Base-by-base conservation (phyloP, 2,888 invertebrate species). In the Drosophila austrosaltans region DNA sequence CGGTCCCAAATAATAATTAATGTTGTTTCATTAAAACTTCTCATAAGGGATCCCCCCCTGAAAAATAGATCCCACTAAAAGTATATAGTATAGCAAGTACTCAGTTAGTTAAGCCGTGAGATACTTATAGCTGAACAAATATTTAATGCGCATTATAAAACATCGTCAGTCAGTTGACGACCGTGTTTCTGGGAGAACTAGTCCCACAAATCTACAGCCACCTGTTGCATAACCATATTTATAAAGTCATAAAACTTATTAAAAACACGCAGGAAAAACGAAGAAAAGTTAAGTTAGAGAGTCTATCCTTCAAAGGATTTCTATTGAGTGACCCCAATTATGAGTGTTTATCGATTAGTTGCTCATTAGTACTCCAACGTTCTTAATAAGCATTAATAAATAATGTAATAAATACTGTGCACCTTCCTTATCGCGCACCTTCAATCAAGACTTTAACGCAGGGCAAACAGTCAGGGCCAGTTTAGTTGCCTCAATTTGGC, bases 371-470 rank as follows among this genome's bases (percentile, higher is more conserved):
- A 22, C 22, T 48, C 1, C 25, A 4, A 25, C 10, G 10, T 48
- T 25, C 48, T 25, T 48, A 48, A 22, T 25, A 12, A 10, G 3
- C 25, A 48, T 25, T 48, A 48, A 48, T 48, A 48, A 48, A 10
- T 25, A 48, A 48, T 48, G 48, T 48, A 10, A 42, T 42, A 2
- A 16, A 42, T 42, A 16, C 3, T 16, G n/a, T 42, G 16, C 16
- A 42, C 42, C 16, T 42, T 42, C 10, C 48, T 48, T 48, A 48
- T 48, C 48, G 48, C 16, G 22, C 25, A 48, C 48, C 48, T 22
- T 48, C 4, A 48, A 48, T 48, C 48, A 48, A 22, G 1, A 20
- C 44, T 20, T 8, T 7, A 44, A 44, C 20, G 3, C 44, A 44
- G 44, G 7, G 44, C 44, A 22, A 44, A 48, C 22, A 22, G 48